These are phyloP conservation scores for Sycophila sp. DNA, from an alignment of 1,140 invertebrate species.

Conservation along the genomic window DNA sequence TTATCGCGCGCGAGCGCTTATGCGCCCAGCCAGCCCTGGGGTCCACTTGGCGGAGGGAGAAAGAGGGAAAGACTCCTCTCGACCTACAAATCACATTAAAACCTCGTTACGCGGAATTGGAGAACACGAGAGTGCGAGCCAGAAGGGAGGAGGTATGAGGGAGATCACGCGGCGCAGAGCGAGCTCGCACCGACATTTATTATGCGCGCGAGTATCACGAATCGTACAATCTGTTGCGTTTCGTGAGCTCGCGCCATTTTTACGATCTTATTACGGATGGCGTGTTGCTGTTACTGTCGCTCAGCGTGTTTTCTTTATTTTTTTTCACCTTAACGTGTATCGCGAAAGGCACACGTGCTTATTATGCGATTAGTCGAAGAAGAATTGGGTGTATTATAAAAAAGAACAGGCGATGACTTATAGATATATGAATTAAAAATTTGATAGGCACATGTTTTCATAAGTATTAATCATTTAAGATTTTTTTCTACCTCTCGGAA, in stretches of 20 bases:
- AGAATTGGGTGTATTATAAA: too few species aligned
- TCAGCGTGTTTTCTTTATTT: not conserved
- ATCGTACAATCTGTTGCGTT: conserved; percentile 32
- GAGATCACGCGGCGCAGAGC: conserved; percentile 3
- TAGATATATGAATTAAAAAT: not conserved
- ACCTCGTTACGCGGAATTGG: conserved; percentile 43
- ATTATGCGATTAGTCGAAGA: too few species aligned
- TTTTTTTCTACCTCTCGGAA: too few species aligned
- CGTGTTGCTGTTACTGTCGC: not conserved
- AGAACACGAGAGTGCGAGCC: conserved; percentile 19
- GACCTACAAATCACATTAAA: conserved; percentile 53
- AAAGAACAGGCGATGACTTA: too few species aligned
- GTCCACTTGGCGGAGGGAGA: not conserved
- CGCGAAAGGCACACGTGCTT: too few species aligned
- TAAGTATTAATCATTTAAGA: too few species aligned
- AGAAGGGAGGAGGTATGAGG: not conserved
- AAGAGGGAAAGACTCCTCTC: not conserved
- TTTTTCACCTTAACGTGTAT: not conserved
- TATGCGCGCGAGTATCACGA: not conserved
- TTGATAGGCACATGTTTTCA: too few species aligned
- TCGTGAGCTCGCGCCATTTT: conserved; percentile 27
- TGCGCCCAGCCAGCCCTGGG: not conserved
- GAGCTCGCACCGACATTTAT: conserved; percentile 25
- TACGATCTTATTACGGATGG: conserved; percentile 29
- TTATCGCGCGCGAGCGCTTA: conserved; percentile 47